Evolutionary conservation across 1,140 invertebrate species (phyloP).

Genomic region (Drosophila nasuta): DNA sequence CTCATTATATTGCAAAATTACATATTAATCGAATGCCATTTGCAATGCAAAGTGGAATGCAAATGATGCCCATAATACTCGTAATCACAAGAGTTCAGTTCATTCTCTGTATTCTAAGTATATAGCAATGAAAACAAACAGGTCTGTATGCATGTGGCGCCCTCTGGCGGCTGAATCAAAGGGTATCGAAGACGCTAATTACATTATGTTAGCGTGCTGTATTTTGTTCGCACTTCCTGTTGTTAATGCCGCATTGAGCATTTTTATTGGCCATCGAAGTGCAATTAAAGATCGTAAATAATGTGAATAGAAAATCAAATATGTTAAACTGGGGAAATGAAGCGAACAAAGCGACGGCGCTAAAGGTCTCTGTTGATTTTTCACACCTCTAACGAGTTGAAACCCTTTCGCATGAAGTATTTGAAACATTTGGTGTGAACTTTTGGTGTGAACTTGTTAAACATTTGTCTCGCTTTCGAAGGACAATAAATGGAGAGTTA

Average conservation of each 20-base stretch:
- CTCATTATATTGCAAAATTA: constrained; percentile 72
- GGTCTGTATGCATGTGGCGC: constrained; percentile 43
- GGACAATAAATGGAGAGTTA: neutral
- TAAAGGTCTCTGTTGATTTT: constrained; percentile 67
- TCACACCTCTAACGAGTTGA: constrained; percentile 51
- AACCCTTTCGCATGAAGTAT: constrained; percentile 8
- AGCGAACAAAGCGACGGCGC: constrained; percentile 48
- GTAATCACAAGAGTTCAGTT: constrained; percentile 1
- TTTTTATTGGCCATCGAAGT: constrained; percentile 77
- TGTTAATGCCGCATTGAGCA: constrained; percentile 66
- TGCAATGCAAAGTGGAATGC: constrained; percentile 53
- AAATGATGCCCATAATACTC: constrained; percentile 25
- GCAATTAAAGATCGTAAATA: constrained; percentile 76
- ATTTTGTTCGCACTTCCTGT: constrained; percentile 71
- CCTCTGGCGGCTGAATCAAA: constrained; percentile 58
- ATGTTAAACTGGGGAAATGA: constrained; percentile 1
- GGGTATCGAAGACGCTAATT: constrained; percentile 65
- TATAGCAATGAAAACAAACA: constrained; percentile 1
- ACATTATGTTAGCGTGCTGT: constrained; percentile 52
- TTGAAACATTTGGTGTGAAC: constrained; percentile 56
- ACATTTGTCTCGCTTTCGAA: neutral
- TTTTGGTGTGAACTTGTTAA: constrained; percentile 73
- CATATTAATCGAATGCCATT: constrained; percentile 68
- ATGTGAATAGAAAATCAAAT: constrained; percentile 18
- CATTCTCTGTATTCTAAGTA: neutral